Conservation (phyloP, 2,888 invertebrate species). For the Nomada goodeniana region DNA sequence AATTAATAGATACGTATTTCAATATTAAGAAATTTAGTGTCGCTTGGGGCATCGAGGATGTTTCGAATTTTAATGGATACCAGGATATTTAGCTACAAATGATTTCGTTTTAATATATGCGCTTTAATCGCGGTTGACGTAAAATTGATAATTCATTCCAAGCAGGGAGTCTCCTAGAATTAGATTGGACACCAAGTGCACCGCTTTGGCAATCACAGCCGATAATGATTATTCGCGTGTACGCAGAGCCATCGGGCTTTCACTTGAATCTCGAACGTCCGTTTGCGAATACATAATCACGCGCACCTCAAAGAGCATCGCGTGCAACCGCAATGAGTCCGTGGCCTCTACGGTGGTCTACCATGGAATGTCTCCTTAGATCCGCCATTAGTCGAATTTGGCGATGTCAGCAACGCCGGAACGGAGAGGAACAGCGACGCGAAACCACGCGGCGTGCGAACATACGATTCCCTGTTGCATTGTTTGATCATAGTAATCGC, state of each 20-base stretch:
- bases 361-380: slow-evolving; percentile 56
- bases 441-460: slow-evolving; percentile 28
- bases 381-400: slow-evolving; percentile 19
- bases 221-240: not conserved
- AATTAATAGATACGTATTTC: no score
- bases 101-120: no score
- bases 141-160: no score
- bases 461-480: slow-evolving; percentile 71
- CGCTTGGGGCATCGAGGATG: no score
- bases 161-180: not conserved
- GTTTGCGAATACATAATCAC: slow-evolving; percentile 49
- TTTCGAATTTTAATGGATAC: no score
- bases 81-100: no score
- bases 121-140: no score
- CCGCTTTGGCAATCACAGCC: not conserved
- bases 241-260: not conserved
- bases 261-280: not conserved
- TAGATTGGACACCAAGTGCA: not conserved
- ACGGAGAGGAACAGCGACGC: not conserved
- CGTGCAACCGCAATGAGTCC: slow-evolving; percentile 52
- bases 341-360: slow-evolving; percentile 39
- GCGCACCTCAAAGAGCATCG: slow-evolving; percentile 53
- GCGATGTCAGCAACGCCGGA: slow-evolving; percentile 12
- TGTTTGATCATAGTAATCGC: slow-evolving; percentile 81
- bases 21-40: no score